Evolutionary conservation across 2,797 vertebrate genomes (phyloP).

Genomic region (Peromyscus eremicus): DNA sequence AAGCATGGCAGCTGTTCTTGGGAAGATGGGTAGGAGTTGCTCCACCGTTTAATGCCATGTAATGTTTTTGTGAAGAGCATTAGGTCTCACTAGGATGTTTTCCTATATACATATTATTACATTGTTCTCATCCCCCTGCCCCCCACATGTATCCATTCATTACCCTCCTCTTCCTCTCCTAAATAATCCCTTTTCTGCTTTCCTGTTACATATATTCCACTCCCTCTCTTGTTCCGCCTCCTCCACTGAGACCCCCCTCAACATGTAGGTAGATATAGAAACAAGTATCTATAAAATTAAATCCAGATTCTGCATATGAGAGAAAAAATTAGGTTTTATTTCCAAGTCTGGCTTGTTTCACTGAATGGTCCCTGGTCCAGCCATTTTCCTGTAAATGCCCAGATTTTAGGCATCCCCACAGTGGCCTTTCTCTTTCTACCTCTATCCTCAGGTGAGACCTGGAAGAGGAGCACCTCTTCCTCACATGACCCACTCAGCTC

Average conservation of each 20-base stretch:
- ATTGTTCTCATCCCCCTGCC: background rate
- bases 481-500: background rate
- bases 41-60: background rate
- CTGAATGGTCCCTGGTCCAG: background rate
- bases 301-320: too few species aligned
- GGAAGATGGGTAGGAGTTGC: background rate
- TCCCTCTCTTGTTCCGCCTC: background rate
- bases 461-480: background rate
- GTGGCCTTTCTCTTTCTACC: background rate
- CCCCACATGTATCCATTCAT: background rate
- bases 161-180: background rate
- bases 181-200: too few species aligned
- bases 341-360: background rate
- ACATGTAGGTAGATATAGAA: background rate
- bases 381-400: background rate
- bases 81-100: background rate
- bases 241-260: background rate
- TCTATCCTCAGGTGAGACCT: background rate
- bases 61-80: background rate
- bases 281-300: background rate
- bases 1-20: rapidly evolving
- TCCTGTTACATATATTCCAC: background rate
- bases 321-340: background rate
- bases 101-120: background rate
- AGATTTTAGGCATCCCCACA: background rate